A percentile compares a stretch with the other conserved stretches of the same genome.
Conservation (phyloP, 2,888 invertebrate species). For the Autographa gamma region DNA sequence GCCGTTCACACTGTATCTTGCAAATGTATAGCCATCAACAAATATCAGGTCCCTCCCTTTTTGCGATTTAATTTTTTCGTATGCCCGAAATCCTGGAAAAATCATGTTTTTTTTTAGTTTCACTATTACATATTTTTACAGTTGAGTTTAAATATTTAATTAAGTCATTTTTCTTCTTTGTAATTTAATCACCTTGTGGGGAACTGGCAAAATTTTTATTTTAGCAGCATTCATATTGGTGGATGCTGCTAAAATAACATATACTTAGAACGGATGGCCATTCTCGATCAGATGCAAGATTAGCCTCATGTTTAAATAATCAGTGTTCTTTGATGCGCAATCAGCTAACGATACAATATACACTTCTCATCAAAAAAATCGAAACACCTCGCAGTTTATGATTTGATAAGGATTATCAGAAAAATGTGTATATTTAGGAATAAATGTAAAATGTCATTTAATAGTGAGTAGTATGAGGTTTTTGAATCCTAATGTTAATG, state of each 20-base stretch:
- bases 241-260: too few species aligned
- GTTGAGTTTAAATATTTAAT: slow-evolving; percentile 13
- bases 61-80: slow-evolving; percentile 36
- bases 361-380: too few species aligned
- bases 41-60: slow-evolving; percentile 59
- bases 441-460: too few species aligned
- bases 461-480: too few species aligned
- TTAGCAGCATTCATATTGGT: too few species aligned
- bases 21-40: slow-evolving; percentile 61
- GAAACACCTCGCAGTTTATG: too few species aligned
- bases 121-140: background rate
- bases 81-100: slow-evolving; percentile 34
- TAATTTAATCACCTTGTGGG: slow-evolving; percentile 17
- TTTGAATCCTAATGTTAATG: too few species aligned
- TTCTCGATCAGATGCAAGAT: background rate
- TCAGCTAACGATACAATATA: too few species aligned
- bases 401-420: too few species aligned
- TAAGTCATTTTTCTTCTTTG: slow-evolving; percentile 44
- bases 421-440: too few species aligned
- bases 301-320: background rate
- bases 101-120: background rate
- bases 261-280: too few species aligned
- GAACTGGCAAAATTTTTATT: too few species aligned
- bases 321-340: background rate
- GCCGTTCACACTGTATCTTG: slow-evolving; percentile 27